Evolutionary conservation across 1,140 invertebrate genomes (phyloP).

Genomic region (Trigoniulus corallinus): DNA sequence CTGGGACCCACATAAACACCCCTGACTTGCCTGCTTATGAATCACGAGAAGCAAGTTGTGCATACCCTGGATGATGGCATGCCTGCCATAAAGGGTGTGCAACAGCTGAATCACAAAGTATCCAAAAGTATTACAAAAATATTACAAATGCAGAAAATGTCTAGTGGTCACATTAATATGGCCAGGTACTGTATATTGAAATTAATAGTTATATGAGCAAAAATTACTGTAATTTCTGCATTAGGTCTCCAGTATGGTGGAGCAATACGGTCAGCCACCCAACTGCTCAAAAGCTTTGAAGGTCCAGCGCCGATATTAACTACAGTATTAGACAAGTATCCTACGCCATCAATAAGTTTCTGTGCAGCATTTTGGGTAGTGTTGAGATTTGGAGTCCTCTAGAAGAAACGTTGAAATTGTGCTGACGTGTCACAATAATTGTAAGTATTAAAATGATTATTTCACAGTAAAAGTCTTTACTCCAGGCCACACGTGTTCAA

Average conservation of each 20-base stretch:
- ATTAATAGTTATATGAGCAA: neutral
- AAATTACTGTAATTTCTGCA: conserved; percentile 44
- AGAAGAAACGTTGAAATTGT: too few species aligned
- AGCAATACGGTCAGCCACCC: conserved; percentile 58
- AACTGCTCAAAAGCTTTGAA: conserved; percentile 45
- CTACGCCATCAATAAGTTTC: conserved; percentile 53
- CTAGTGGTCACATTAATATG: too few species aligned
- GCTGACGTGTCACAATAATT: too few species aligned
- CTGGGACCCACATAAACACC: too few species aligned
- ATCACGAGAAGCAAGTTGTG: too few species aligned
- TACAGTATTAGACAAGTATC: conserved; percentile 50
- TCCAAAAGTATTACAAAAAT: too few species aligned
- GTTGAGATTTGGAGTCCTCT: conserved; percentile 19
- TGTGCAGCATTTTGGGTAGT: conserved; percentile 50
- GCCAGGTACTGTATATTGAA: too few species aligned
- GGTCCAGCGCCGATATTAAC: conserved; percentile 48
- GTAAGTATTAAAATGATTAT: neutral
- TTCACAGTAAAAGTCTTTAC: conserved; percentile 31
- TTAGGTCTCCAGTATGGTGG: conserved; percentile 69
- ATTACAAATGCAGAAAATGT: too few species aligned
- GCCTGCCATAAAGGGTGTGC: too few species aligned
- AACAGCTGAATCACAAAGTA: too few species aligned
- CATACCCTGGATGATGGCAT: too few species aligned
- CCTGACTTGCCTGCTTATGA: too few species aligned
- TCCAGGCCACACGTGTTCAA: conserved; percentile 62